Conservation (phyloP, 2,888 invertebrate species). For the Lumbricus terrestris region DNA sequence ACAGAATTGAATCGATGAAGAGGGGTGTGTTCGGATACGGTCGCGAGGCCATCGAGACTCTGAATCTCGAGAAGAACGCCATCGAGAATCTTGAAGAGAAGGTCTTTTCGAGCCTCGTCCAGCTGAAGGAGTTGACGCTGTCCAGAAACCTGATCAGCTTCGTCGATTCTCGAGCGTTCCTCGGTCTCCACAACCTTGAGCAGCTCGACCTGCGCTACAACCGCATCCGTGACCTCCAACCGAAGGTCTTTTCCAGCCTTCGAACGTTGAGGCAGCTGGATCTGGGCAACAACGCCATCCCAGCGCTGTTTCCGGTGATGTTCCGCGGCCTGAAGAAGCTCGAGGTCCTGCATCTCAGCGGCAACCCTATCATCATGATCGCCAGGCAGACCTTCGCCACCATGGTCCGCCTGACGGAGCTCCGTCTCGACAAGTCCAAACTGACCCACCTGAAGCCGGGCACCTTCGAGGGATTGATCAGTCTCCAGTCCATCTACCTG, state of each 20-base stretch:
- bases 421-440: slow-evolving; percentile 32
- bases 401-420: slow-evolving; percentile 34
- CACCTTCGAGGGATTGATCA: slow-evolving; percentile 36
- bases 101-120: neutral
- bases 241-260: slow-evolving; percentile 32
- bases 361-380: slow-evolving; percentile 37
- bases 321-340: slow-evolving; percentile 35
- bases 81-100: neutral
- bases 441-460: slow-evolving; percentile 34
- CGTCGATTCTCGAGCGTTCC: slow-evolving; percentile 32
- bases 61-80: neutral
- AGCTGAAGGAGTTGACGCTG: slow-evolving; percentile 18
- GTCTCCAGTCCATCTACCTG: slow-evolving; percentile 30
- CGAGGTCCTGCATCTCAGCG: slow-evolving; percentile 32
- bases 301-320: slow-evolving; percentile 41
- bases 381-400: slow-evolving; percentile 34
- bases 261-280: slow-evolving; percentile 33
- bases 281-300: slow-evolving; percentile 36
- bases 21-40: slow-evolving; percentile 5
- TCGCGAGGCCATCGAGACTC: neutral
- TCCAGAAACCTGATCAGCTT: slow-evolving; percentile 27
- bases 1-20: neutral
- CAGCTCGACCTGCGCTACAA: slow-evolving; percentile 35
- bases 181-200: slow-evolving; percentile 32
- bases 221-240: slow-evolving; percentile 39